A percentile compares a stretch with the other conserved stretches of the same genome.
Conservation (phyloP, 2,888 invertebrate species). For the Lysandra bellargus region DNA sequence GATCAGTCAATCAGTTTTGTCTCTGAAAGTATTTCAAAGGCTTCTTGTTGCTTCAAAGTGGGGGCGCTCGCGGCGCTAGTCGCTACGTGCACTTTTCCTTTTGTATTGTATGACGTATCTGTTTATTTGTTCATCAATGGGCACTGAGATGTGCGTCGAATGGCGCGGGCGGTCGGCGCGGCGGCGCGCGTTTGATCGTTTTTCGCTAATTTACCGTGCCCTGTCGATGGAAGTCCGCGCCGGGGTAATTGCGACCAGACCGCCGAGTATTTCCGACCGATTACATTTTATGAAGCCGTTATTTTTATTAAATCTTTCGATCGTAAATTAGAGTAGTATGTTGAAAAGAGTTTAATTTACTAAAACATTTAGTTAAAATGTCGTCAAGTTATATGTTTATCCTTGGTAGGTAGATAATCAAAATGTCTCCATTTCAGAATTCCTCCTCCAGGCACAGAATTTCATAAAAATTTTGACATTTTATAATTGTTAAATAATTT, state of each 20-base stretch:
- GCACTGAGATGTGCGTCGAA: conserved; percentile 32
- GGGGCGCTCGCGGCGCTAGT: too few relatives aligned
- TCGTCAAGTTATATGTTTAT: background rate
- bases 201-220: conserved; percentile 52
- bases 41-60: too few relatives aligned
- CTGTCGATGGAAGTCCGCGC: conserved; percentile 50
- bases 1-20: too few relatives aligned
- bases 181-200: conserved; percentile 46
- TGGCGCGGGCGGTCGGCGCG: conserved; percentile 34
- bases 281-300: conserved; percentile 35
- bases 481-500: too few relatives aligned
- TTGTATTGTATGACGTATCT: conserved; percentile 27
- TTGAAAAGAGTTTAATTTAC: background rate
- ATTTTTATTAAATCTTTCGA: conserved; percentile 6
- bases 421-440: too few relatives aligned
- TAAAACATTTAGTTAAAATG: background rate
- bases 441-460: too few relatives aligned
- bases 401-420: too few relatives aligned
- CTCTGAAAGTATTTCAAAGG: too few relatives aligned
- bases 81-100: too few relatives aligned
- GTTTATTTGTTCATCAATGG: conserved; percentile 23
- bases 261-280: conserved; percentile 39
- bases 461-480: too few relatives aligned
- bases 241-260: conserved; percentile 46
- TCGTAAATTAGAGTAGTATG: background rate